Evolutionary conservation across 2,888 invertebrate genomes (phyloP), one percentile per base, ranked within the genome.

Genomic region (Netelia virgata): DNA sequence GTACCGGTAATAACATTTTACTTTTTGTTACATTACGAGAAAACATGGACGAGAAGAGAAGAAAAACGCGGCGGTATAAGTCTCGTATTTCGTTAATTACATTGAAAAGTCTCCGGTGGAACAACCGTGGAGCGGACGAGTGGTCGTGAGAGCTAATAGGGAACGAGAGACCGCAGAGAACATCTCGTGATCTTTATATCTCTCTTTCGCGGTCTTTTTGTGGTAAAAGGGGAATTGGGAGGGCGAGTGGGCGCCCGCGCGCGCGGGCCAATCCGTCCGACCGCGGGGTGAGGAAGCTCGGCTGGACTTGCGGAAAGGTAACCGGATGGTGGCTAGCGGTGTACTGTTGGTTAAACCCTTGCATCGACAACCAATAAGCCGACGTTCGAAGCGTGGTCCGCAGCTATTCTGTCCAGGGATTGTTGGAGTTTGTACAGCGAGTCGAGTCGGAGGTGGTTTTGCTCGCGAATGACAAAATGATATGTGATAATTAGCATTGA

Each of bases 291-390:
- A 63, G 64, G 63, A 18, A 43, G 70, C 23, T 78, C 63, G 14
- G 18, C 10, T 20, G 74, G 74, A 68, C 55, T 64, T 72, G 63
- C 66, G 59, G 72, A 74, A 16, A 23, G 72, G 43, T 70, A 74
- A 55, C 36, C 50, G 36, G 64, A 70, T 53, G 84, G 74, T 85
- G 72, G 85, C 66, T 82, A 43, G 70, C 74, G 83, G 83, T 78
- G 86, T 28, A 28, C 28, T 28, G 5, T 69, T 73, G 80, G 80
- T 74, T 53, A 20, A 36, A 75, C 43, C 75, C 10, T 53, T 86
- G 82, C 86, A 89, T 88, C 87, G 87, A 86, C 88, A 86, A 88
- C 86, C 89, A 89, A 91, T 91, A 90, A 91, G 87, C 87, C 85
- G 14, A 14, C 47, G 87, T 90, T 87, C 83, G 61, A 55, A 59